Evolutionary conservation across 2,113 vertebrate genomes (phyloP), one percentile per base, ranked within the genome.

Genomic region (Struthidea cinerea): DNA sequence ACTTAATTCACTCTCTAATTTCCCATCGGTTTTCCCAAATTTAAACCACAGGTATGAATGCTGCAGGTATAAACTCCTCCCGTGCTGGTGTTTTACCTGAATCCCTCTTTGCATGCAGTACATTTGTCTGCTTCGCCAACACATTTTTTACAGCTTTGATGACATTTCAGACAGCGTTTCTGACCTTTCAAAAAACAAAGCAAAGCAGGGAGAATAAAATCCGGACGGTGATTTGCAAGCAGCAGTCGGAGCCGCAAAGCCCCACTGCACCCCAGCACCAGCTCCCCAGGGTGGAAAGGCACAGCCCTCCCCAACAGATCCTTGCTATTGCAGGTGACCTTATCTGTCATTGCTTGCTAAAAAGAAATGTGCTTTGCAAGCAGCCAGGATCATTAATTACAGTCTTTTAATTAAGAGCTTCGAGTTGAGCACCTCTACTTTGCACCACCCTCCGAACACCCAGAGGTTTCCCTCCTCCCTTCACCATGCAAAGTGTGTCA

Each of bases 101-200:
- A 99, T 81, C 98, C 98, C 47, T 98, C 97, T 75, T 94, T 98
- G 97, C 99, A 99, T 46, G 98, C 95, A 0, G 98, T 98, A 87
- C 99, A 99, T 90, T 96, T 98, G 95, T 99, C 98, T 53, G 98
- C 97, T 46, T 98, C 98, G 0, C 97, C 94, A 5, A 97, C 39
- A 35, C 99, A 99, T 82, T 97, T 98, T 95, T 96, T 97, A 95
- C 99, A 99, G 96, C 97, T 98, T 52, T 98, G 97, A 86, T 98
- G 98, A 87, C 99, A 99, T 93, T 97, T 98, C 83, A 98, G 95
- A 95, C 99, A 99, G 78, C 84, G 97, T 89, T 97, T 98, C 97
- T 98, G 98, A 97, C 93, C 99, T 99, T 97, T 96, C 74, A 86
- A 78, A 83, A 95, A 90, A 93, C 80, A 90, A 92, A 94, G 46